Base-by-base conservation (phyloP, 2,797 vertebrate species). In the Danionella dracula region DNA sequence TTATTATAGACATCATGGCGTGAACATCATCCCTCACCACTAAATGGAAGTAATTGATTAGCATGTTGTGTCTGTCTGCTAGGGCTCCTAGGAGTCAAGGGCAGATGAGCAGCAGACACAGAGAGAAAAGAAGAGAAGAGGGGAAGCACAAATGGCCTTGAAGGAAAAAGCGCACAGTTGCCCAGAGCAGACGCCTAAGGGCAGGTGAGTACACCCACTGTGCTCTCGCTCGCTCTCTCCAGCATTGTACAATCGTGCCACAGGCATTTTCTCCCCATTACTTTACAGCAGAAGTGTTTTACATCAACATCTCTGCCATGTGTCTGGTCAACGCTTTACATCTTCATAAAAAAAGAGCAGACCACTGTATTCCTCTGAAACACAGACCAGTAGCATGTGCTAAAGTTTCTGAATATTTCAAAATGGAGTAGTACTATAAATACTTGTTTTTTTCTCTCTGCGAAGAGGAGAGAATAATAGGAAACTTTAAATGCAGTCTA, bases 1-100 rank as follows among this genome's bases (percentile, higher is more conserved):
- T 41, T 38, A 19, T 66, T 23, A 67, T 8, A 5, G 50, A 72
- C 51, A n/a, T n/a, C n/a, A n/a, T n/a, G n/a, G 62, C 61, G 58
- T 42, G 68, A 71, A 63, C 29, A 53, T 46, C 13, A 10, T 46
- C 51, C 11, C 40, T 40, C 15, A 57, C 62, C 37, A 9, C 70
- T 58, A 75, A 66, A 73, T 53, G 31, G 60, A 70, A 38, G 27
- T 53, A 57, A 75, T 76, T 16, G 72, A 80, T 75, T 70, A 49
- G 15, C n/a, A 41, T 45, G 15, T 51, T 63, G 32, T 37, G 31
- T 50, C 53, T 51, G 38, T 54, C 53, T 41, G 17, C 53, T 31
- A 2, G 40, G 46, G 19, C 51, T 34, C n/a, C 42, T 38, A 19
- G 13, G 21, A 21, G 53, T 17, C 11, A 48, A 35, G 44, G 35